Conservation (phyloP, 2,888 invertebrate genomes). For the Odontocolon sp. region DNA sequence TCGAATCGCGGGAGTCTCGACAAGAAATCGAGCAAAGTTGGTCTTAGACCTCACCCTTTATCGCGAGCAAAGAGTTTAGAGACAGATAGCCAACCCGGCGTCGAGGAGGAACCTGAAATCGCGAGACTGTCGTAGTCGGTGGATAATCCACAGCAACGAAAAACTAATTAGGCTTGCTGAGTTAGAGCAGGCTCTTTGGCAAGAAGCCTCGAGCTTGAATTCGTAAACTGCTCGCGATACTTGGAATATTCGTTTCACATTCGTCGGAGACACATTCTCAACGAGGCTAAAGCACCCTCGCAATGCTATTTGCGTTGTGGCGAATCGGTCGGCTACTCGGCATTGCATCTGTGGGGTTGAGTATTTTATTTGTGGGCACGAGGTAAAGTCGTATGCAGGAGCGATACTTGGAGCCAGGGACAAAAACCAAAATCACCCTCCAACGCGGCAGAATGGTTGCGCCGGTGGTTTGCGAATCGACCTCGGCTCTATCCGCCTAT, state of each 20-base stretch:
- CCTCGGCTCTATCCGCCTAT: constrained; percentile 69
- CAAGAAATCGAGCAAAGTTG: constrained; percentile 33
- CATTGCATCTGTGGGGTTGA: not conserved
- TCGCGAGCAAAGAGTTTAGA: constrained; percentile 46
- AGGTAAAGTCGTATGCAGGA: constrained; percentile 32
- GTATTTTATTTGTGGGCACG: constrained; percentile 48
- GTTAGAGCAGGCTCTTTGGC: constrained; percentile 51
- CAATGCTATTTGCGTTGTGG: constrained; percentile 2
- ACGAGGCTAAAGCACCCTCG: not conserved
- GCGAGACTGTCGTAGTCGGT: constrained; percentile 1
- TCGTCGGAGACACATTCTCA: constrained; percentile 36
- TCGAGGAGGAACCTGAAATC: constrained; percentile 47
- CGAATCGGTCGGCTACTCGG: not conserved
- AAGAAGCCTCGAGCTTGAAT: constrained; percentile 18
- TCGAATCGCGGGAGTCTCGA: constrained; percentile 20
- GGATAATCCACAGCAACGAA: constrained; percentile 72
- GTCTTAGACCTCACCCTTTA: constrained; percentile 14
- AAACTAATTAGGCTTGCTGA: constrained; percentile 72
- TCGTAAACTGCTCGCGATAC: constrained; percentile 40
- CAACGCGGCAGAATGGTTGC: not conserved
- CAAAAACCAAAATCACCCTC: constrained; percentile 53
- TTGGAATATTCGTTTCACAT: constrained; percentile 50
- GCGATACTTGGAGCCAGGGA: constrained; percentile 32
- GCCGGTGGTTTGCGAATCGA: constrained; percentile 29
- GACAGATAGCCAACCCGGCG: constrained; percentile 53